Conservation (phyloP, 2,797 vertebrate species). For the Sardinella longiceps region DNA sequence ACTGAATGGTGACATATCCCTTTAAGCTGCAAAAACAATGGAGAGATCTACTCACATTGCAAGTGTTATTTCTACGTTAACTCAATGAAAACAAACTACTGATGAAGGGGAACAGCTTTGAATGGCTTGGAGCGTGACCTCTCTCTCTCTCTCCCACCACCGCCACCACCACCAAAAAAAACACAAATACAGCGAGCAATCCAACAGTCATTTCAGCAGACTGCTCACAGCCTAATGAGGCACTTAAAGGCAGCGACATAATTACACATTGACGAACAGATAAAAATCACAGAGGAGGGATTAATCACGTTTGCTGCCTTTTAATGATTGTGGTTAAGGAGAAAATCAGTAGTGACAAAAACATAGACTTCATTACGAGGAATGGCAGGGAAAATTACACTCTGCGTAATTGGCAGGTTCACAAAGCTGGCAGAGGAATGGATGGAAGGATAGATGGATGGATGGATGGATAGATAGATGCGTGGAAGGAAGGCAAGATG, state of each 20-base stretch:
- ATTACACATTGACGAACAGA: constrained; percentile 14
- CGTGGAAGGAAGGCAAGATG: neutral
- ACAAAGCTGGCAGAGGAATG: neutral
- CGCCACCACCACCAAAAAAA: neutral
- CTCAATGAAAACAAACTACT: neutral
- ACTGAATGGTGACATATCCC: too few relatives aligned
- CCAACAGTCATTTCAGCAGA: neutral
- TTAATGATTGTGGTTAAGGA: constrained; percentile 18
- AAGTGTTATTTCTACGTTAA: neutral
- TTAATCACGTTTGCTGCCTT: constrained; percentile 1
- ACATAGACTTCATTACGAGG: neutral
- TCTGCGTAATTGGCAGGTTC: neutral
- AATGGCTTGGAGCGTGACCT: neutral
- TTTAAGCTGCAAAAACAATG: neutral
- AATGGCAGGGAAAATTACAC: neutral
- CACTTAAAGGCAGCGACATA: neutral
- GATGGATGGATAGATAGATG: neutral
- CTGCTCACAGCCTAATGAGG: neutral
- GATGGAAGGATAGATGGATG: neutral
- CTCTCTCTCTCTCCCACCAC: neutral
- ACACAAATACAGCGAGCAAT: neutral
- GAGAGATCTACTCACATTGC: neutral
- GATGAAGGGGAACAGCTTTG: neutral
- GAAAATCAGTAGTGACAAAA: constrained; percentile 20
- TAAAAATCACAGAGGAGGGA: constrained; percentile 16